A percentile compares a stretch with the other conserved stretches of the same genome.
Conservation (phyloP, 2,888 invertebrate species). For the Cyclophora punctaria region DNA sequence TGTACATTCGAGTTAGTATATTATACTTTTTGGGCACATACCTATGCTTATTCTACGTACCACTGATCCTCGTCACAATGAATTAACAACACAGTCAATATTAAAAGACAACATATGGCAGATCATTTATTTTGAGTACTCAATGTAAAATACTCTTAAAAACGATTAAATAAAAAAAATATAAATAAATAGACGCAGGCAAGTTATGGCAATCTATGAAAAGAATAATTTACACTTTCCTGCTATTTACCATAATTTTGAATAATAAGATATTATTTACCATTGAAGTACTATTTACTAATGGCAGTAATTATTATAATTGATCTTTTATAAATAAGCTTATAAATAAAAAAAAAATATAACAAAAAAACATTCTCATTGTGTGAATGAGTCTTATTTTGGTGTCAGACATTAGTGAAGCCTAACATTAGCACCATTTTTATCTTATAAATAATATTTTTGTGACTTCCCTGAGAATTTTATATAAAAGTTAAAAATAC, state of each 20-base stretch:
- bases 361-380: slow-evolving; percentile 71
- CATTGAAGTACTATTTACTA: slow-evolving; percentile 59
- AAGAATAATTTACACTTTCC: slow-evolving; percentile 68
- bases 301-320: slow-evolving; percentile 65
- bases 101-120: slow-evolving; percentile 73
- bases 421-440: slow-evolving; percentile 72
- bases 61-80: slow-evolving; percentile 55
- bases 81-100: slow-evolving; percentile 65
- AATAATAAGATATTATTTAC: slow-evolving; percentile 41
- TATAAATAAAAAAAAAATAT: slow-evolving; percentile 65
- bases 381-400: slow-evolving; percentile 68
- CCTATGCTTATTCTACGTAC: slow-evolving; percentile 68
- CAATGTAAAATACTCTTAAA: slow-evolving; percentile 64
- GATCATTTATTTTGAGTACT: slow-evolving; percentile 73
- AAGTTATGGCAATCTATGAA: slow-evolving; percentile 70
- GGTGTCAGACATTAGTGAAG: slow-evolving; percentile 73
- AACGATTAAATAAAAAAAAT: slow-evolving; percentile 55
- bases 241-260: slow-evolving; percentile 61
- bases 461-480: slow-evolving; percentile 73
- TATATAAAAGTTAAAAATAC: slow-evolving; percentile 74
- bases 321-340: slow-evolving; percentile 69
- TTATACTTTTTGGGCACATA: slow-evolving; percentile 74
- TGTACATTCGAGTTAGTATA: slow-evolving; percentile 77
- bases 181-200: slow-evolving; percentile 73
- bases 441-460: slow-evolving; percentile 70